Base-by-base conservation (phyloP, 2,797 vertebrate species). In the Nothura maculosa region DNA sequence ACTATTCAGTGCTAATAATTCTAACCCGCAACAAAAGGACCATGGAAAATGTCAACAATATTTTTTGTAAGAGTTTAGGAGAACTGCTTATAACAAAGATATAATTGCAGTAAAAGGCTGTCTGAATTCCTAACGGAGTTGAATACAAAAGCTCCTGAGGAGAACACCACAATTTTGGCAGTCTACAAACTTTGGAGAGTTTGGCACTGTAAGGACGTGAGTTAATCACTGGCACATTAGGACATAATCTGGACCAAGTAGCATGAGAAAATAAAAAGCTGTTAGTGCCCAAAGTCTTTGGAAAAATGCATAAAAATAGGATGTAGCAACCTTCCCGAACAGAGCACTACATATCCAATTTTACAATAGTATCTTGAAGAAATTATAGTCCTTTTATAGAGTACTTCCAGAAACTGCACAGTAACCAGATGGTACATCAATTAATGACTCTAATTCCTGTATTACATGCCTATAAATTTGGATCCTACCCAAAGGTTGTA, bases 201-300 rank as follows among this genome's bases (percentile, higher is more conserved):
- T 92, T 95, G 94, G 96, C 95, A 94, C 81, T 10, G 90, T 79
- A 63, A 90, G 79, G 89, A 73, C 79, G 74, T 81, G 70, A 96
- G 87, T 92, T 96, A 92, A 96, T 96, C 92, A 92, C 93, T 81
- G 91, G 94, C 95, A 95, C 90, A 91, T 81, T 82, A 85, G 63
- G 22, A n/a, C 80, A 62, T 11, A 77, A 84, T 4, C 76, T 14
- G 86, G 72, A 72, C 75, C 52, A 55, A 91, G 77, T 0, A 1
- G 57, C 64, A 85, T 58, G 55, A 88, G 82, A 52, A 83, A 86
- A 89, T 22, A 28, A 78, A 73, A 78, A 84, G 74, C 78, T 85
- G 79, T 55, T 43, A 42, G 48, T n/a, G 66, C 61, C 74, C 61
- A 6, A 1, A 7, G 67, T 21, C 25, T 72, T 52, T 45, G 54